Conservation (phyloP, 2,797 vertebrate genomes). For the Lepilemur ruficaudatus region DNA sequence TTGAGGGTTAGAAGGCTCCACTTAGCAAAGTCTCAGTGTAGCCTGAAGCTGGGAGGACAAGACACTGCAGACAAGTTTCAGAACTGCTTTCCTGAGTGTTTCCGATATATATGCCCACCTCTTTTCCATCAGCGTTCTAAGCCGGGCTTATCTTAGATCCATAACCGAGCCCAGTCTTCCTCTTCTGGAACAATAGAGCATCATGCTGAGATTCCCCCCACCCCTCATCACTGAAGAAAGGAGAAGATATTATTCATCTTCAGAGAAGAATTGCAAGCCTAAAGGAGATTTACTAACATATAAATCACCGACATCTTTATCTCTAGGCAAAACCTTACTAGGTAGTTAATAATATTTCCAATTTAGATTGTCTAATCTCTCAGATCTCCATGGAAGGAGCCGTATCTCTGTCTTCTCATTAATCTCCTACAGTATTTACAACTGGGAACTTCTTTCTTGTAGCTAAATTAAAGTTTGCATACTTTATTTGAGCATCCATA, state of each 20-base stretch:
- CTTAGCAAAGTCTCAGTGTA: neutral
- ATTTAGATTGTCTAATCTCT: constrained; percentile 12
- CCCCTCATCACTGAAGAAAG: neutral
- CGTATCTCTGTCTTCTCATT: neutral
- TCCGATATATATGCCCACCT: neutral
- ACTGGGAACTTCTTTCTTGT: neutral
- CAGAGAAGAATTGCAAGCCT: constrained; percentile 1
- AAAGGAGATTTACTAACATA: neutral
- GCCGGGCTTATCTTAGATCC: neutral
- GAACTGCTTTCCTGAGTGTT: neutral
- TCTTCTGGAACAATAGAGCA: neutral
- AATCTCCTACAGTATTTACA: constrained; percentile 3
- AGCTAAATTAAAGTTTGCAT: neutral
- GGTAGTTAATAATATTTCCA: neutral
- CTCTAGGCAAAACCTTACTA: neutral
- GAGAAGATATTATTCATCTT: neutral
- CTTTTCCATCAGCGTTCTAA: neutral
- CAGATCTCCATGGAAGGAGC: neutral
- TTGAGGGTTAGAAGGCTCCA: neutral
- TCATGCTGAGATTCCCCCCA: neutral
- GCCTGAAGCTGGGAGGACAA: neutral
- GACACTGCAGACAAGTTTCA: neutral
- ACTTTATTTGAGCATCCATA: constrained; percentile 13
- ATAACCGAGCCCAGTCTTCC: neutral
- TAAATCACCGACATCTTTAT: neutral